Evolutionary conservation across 2,113 vertebrate genomes (phyloP), one percentile per base, ranked within the genome.

Genomic region (Columba livia): DNA sequence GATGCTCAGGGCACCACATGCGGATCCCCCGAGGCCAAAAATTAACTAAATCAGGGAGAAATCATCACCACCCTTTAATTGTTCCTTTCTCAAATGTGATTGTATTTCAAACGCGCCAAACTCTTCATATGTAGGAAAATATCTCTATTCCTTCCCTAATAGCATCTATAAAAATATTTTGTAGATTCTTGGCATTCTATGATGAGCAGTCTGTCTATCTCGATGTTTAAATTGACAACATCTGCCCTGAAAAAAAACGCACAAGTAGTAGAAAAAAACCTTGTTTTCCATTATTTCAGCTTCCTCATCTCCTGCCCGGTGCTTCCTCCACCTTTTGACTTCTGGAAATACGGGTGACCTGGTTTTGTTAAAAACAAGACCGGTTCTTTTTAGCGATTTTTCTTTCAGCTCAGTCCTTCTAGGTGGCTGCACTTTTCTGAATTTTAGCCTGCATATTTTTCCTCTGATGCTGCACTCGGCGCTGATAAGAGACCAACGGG

Each of bases 1-100:
- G 38, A 53, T 29, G 31, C 56, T 57, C 48, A 42, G 40, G 42
- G n/a, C 38, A 66, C 38, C 38, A 38, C 38, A 38, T 38, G 40
- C 40, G 5, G n/a, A 54, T 42, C 25, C 73, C 36, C 20, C 25
- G 16, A 16, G 42, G 23, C 15, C 36, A 38, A n/a, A 6, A 47
- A 65, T 14, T 42, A 40, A 31, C 21, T 9, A 4, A 40, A 31
- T 10, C 17, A 24, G 44, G 60, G 31, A 29, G 72, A 48, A 73
- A 42, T 0, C 54, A n/a, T 29, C 5, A 4, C 14, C 16, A 31
- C 6, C 15, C 34, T 51, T 72, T 8, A 64, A 31, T 14, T 0
- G 3, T 12, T 69, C 36, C 44, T 14, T 60, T 73, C 77, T 56
- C 34, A 42, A 69, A 64, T 2, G 12, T 25, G 34, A 42, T 5